A percentile compares a stretch with the other conserved stretches of the same genome.
phyloP scores from a whole-genome alignment of 2,888 invertebrate genomes.

The Zaprionus lineosus region DNA sequence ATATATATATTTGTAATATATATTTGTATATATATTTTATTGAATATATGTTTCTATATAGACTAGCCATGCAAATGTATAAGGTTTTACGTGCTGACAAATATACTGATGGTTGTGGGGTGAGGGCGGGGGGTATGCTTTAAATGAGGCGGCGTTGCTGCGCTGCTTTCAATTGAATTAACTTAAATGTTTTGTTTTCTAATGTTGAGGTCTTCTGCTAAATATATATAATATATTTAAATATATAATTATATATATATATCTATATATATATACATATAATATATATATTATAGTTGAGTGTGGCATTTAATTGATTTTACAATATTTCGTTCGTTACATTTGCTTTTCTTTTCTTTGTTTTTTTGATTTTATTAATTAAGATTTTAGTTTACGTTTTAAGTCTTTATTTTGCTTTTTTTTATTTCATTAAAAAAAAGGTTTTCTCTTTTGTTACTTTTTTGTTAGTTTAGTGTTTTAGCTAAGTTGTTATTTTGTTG shows the following conservation, averaged over 20 bases:
- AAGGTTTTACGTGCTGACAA: constrained; percentile 15
- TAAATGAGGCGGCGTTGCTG: constrained; percentile 11
- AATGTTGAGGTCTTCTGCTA: constrained; percentile 30
- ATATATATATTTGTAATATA: constrained; percentile 19
- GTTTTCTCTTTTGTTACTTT: constrained; percentile 32
- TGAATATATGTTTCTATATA: constrained; percentile 20
- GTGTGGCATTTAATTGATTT: constrained; percentile 36
- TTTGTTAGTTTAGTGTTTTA: constrained; percentile 46
- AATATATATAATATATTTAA: constrained; percentile 5
- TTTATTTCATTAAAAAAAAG: constrained; percentile 60
- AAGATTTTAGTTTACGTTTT: constrained; percentile 66
- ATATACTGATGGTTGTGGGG: background rate
- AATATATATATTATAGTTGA: constrained; percentile 31
- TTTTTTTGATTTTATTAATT: constrained; percentile 25
- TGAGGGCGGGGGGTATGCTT: constrained; percentile 24
- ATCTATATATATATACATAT: background rate
- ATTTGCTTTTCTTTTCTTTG: constrained; percentile 20
- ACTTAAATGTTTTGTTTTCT: constrained; percentile 27
- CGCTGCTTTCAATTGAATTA: constrained; percentile 16
- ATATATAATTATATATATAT: background rate
- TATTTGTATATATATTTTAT: too few relatives aligned
- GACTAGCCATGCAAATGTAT: constrained; percentile 58
- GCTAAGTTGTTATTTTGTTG: constrained; percentile 48
- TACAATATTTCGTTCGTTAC: constrained; percentile 46
- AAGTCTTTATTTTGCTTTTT: constrained; percentile 83